Evolutionary conservation across 2,888 invertebrate species (phyloP), one percentile per base, ranked within the genome.

Genomic region (Chrysomela aeneicollis): DNA sequence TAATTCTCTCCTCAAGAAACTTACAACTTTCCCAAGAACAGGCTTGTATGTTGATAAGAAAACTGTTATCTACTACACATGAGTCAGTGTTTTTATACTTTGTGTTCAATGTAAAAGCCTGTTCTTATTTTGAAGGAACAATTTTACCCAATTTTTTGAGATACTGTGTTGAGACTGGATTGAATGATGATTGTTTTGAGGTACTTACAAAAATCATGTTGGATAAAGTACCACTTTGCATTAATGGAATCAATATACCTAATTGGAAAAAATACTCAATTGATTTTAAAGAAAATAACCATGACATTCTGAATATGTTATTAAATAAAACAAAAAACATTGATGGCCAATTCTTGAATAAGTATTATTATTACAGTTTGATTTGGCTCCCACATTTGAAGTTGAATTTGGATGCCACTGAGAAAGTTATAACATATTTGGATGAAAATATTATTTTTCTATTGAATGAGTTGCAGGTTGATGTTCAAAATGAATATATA

Each of bases 1-100:
- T 87, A 19, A 77, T 91, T 61, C 81, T 91, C 1, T 79, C 88
- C 0, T 88, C 91, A 0, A 83, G 85, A 8, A 86, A 88, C 71
- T 82, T 91, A 0, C 87, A 87, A 57, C 81, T 94, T 10, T 86
- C 88, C 1, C 93, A 93, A 81, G 89, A 93, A 77, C 88, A 90
- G 77, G 88, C 91, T 0, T 89, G 89, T 35, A 85, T 87, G n/a
- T 82, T 93, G 59, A 86, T 90, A 0, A 86, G 87, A 74, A 89
- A 89, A 68, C 82, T 90, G 21, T 78, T 92, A 30, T 84, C 84
- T 10, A 78, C 90, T 10, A 83, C 86, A 8, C 84, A 87, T 60
- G 84, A 86, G 52, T 81, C 83, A 32, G 84, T 90, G 17, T 84
- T 90, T 32, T 85, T 90, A 55, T 84, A 86, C 61, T 89, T 92